Base-by-base conservation (phyloP, 2,797 vertebrate species). In the Steatocranus sp. region DNA sequence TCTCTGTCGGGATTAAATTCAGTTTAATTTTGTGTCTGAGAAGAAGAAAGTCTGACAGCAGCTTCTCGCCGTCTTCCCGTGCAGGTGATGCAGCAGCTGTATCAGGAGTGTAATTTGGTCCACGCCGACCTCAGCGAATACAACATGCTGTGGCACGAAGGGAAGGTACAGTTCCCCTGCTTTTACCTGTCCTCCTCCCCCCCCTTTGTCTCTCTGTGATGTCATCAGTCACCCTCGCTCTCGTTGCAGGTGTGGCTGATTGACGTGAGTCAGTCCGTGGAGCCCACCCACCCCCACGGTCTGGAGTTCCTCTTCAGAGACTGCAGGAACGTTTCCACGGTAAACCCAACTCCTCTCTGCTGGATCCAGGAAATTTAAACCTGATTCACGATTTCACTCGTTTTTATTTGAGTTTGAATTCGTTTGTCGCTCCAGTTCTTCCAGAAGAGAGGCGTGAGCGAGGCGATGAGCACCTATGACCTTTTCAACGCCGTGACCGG, bases 101-200 rank as follows among this genome's bases (percentile, higher is more conserved):
- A 97, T 89, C 95, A 96, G 3, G 93, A 98, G 61, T 99, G 98
- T 87, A 96, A 95, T 1, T 96, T 99, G 32, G 96, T 99, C 18
- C 98, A 99, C 12, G 98, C 98, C 5, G 98, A 99, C 85, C 95
- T 99, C 91, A 99, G 98, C 83, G 98, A 99, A 93, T 99, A 99
- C 90, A 99, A 99, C 95, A 98, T 99, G 96, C 93, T 99, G 73
- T 99, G 98, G 98, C 97, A 98, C 30, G 92, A 97, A 32, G 97
- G 97, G 51, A 97, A 98, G 97, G 98, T 99, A 85, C 5, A 0
- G 56, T 4, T 0, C 17, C 0, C 63, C 36, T 0, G 20, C 20
- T 18, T 0, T 46, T 11, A 46, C 18, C 27, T 5, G 56, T 25
- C 4, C 9, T 14, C n/a, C 17, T 5, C 23, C 38, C 34, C 4